A percentile compares a stretch with the other conserved stretches of the same genome.
Conservation (phyloP, 2,888 invertebrate genomes). For the Sturmia bella region DNA sequence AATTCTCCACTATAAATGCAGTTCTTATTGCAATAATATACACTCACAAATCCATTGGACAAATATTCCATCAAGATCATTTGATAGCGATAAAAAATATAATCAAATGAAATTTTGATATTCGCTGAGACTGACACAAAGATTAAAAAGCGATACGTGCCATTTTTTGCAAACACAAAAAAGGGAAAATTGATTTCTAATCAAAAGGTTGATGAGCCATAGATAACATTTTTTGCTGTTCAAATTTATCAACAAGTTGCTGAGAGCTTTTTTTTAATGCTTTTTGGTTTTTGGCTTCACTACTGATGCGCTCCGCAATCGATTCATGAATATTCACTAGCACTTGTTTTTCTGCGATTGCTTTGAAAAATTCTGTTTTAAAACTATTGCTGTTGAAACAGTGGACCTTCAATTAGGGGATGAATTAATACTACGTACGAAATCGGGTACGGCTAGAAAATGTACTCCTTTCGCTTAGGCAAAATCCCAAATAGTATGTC, state of each 20-base stretch:
- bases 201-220: constrained; percentile 35
- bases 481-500: no score
- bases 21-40: background rate
- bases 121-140: constrained; percentile 41
- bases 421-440: no score
- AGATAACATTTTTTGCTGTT: constrained; percentile 36
- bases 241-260: constrained; percentile 19
- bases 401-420: no score
- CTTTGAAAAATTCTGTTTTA: no score
- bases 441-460: no score
- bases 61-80: background rate
- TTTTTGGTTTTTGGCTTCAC: background rate
- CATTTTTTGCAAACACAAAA: constrained; percentile 6
- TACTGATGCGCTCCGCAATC: no score
- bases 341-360: no score
- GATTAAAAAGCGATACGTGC: constrained; percentile 48
- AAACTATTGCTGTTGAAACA: no score
- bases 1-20: constrained; percentile 8
- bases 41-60: background rate
- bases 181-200: constrained; percentile 38
- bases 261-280: background rate
- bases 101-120: constrained; percentile 11
- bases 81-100: constrained; percentile 23
- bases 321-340: no score
- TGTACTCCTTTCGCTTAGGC: no score